Percentiles rank a stretch among this genome's conserved stretches.
Evolutionary conservation across 2,888 invertebrate species (phyloP).

Genomic region (Lumbricus terrestris): DNA sequence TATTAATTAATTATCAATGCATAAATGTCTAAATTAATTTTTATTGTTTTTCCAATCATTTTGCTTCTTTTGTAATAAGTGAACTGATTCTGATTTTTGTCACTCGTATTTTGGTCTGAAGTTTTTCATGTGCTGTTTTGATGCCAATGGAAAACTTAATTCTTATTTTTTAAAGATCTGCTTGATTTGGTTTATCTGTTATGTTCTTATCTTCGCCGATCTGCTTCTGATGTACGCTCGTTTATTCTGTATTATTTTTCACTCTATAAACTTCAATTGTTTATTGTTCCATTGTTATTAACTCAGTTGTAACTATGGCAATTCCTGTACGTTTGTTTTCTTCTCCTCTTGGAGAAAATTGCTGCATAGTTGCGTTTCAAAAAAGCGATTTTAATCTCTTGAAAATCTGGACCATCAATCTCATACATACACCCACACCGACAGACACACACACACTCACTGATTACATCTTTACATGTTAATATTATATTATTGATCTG

Average conservation of each 20-base stretch:
- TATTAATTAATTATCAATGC: background rate
- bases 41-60: background rate
- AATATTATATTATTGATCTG: background rate
- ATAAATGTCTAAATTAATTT: background rate
- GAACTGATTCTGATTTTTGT: background rate
- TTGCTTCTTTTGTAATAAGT: background rate
- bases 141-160: background rate
- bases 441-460: too few species aligned
- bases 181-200: background rate
- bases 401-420: background rate
- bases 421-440: too few species aligned
- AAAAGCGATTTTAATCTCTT: background rate
- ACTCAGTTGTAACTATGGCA: background rate
- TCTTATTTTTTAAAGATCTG: background rate
- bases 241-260: too few species aligned
- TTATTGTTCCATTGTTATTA: background rate
- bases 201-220: background rate
- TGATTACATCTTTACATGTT: background rate
- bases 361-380: background rate
- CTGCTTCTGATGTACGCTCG: background rate
- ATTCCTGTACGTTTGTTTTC: background rate
- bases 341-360: background rate
- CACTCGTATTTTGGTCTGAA: background rate
- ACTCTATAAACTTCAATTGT: background rate
- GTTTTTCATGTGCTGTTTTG: background rate